Evolutionary conservation across 2,888 invertebrate genomes (phyloP).

Genomic region (Scelioninae gen. 1): DNA sequence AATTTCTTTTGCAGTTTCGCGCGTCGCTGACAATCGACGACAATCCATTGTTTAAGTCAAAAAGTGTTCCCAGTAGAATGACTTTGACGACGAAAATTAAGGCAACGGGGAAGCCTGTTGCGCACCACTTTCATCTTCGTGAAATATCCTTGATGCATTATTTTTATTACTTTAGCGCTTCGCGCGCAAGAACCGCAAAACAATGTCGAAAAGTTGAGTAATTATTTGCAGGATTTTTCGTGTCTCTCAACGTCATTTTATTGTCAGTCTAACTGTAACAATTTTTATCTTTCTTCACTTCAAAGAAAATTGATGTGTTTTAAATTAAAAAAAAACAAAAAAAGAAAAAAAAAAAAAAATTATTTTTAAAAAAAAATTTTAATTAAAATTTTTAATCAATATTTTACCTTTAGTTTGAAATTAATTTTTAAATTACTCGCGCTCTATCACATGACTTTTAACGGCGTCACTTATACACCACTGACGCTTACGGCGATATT

Average conservation of each 20-base stretch:
- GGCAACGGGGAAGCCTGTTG: slow-evolving; percentile 35
- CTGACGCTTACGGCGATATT: too few species aligned
- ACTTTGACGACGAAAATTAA: slow-evolving; percentile 32
- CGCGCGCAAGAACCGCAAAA: too few species aligned
- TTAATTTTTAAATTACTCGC: too few species aligned
- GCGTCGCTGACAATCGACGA: slow-evolving; percentile 29
- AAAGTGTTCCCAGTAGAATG: neutral
- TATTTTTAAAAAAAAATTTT: too few species aligned
- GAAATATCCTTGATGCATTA: slow-evolving; percentile 40
- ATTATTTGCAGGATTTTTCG: slow-evolving; percentile 35
- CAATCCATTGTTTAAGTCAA: slow-evolving; percentile 29
- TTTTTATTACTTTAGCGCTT: slow-evolving; percentile 15
- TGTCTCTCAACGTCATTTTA: slow-evolving; percentile 5
- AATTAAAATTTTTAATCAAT: too few species aligned
- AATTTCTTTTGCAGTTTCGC: slow-evolving; percentile 14
- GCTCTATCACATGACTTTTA: too few species aligned
- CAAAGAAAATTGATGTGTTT: too few species aligned
- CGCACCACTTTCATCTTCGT: slow-evolving; percentile 18
- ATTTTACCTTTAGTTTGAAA: too few species aligned
- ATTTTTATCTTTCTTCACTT: slow-evolving; percentile 17
- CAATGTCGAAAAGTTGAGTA: slow-evolving; percentile 36
- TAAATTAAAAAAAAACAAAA: too few species aligned
- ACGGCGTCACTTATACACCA: too few species aligned
- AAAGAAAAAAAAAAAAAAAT: too few species aligned
- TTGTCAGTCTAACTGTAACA: neutral